Percentiles rank a stretch among this genome's conserved stretches.
phyloP scores from a whole-genome alignment of 2,113 vertebrate genomes.

The Dinomys branickii region DNA sequence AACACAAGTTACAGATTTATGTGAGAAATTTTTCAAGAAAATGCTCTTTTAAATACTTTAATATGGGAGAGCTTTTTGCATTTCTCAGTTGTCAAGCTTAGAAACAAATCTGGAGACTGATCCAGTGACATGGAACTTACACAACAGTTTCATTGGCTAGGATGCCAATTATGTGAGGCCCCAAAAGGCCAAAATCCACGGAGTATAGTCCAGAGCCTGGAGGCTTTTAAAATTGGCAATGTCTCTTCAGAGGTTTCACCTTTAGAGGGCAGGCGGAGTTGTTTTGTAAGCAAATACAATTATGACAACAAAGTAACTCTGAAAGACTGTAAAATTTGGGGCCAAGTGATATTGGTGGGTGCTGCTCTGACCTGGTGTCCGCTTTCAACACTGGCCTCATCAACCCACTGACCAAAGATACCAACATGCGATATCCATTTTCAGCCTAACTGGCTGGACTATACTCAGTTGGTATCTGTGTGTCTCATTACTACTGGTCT shows the following conservation, averaged over 20 bases:
- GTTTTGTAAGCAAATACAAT: neutral
- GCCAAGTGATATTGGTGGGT: neutral
- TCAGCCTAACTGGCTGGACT: neutral
- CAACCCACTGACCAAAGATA: neutral
- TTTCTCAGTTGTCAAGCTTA: neutral
- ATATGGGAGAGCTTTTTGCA: neutral
- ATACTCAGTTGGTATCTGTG: neutral
- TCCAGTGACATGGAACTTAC: neutral
- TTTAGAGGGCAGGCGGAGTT: neutral
- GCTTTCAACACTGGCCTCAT: neutral
- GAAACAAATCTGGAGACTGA: neutral
- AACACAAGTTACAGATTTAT: neutral
- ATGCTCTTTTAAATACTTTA: neutral
- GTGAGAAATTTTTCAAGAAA: neutral
- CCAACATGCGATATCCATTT: neutral
- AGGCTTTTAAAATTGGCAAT: neutral
- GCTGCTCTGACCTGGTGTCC: neutral
- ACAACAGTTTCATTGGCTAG: neutral
- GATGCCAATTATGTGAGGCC: neutral
- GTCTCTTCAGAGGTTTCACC: neutral
- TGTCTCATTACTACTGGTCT: neutral
- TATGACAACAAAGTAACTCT: neutral
- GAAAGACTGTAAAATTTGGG: neutral
- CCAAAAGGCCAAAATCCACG: neutral
- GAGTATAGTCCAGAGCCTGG: too few relatives aligned